phyloP scores from a whole-genome alignment of 1,140 invertebrate species.

The Drosophila pandora region DNA sequence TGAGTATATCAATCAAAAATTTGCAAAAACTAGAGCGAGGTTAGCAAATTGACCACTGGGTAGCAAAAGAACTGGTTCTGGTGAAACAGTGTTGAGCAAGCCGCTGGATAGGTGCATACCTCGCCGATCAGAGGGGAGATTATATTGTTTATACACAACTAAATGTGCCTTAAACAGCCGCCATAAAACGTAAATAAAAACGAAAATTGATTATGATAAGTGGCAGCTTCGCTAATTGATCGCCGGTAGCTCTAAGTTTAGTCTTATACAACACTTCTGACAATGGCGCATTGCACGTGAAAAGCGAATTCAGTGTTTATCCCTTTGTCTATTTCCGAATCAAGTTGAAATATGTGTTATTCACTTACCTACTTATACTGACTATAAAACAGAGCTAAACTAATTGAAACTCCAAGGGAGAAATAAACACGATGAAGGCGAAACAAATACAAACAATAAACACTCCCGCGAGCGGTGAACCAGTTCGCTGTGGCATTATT shows the following conservation, averaged over 20 bases:
- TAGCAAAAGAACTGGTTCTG: conserved; percentile 26
- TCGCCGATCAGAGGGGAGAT: conserved; percentile 2
- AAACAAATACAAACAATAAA: conserved; percentile 44
- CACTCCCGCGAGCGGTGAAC: conserved; percentile 31
- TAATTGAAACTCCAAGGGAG: conserved; percentile 7
- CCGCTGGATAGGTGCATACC: background rate
- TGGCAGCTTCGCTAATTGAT: background rate
- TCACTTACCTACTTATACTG: background rate
- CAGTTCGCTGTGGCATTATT: conserved; percentile 41
- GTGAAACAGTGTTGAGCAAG: conserved; percentile 14
- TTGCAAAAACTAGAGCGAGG: background rate
- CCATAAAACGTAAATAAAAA: background rate
- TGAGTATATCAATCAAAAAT: background rate
- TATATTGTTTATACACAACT: conserved; percentile 5
- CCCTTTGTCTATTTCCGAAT: background rate
- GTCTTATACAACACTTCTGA: conserved; percentile 36
- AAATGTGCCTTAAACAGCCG: conserved; percentile 28
- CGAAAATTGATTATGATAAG: background rate
- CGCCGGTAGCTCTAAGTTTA: background rate
- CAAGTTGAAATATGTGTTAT: background rate
- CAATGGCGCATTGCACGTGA: conserved; percentile 30
- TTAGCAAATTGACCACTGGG: conserved; percentile 9
- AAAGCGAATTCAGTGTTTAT: conserved; percentile 8
- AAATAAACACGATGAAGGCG: conserved; percentile 10
- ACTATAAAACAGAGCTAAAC: background rate